Evolutionary conservation across 2,113 vertebrate genomes (phyloP), one percentile per base, ranked within the genome.

Genomic region (Oxyruncus cristatus): DNA sequence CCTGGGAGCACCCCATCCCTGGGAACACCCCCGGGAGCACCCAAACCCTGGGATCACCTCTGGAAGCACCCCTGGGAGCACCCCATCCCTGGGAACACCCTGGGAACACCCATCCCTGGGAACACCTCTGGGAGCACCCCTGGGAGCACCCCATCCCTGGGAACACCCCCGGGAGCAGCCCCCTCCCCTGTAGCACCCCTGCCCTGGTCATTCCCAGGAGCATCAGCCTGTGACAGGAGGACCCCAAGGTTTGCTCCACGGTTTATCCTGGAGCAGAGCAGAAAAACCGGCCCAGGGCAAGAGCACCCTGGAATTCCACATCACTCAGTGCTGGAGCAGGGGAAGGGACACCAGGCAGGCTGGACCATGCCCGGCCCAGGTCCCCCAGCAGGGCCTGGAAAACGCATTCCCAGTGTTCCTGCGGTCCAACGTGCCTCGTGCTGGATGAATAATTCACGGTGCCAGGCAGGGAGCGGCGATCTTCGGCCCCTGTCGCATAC

Each of bases 361-460:
- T 49, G 68, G 47, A 44, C 27, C 6, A 1, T 0, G 0, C 39
- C 42, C 11, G 21, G n/a, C 39, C 39, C 4, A 1, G 33, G 35
- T 55, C 2, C 1, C 13, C 50, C 53, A 81, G 58, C 28, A 73
- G 1, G 0, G 15, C 35, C 49, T 47, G 75, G 56, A 42, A 58
- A 72, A 18, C 8, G 21, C 2, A 4, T 35, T 6, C 35, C 35
- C 0, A 0, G 16, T 33, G 47, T 11, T 71, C 37, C 91, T 75
- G 67, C 8, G 47, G 11, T 27, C 41, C 55, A 59, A 5, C 63
- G 27, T 87, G 59, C 26, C 50, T 88, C 55, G 65, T 28, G 35
- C 39, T 66, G 55, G 81, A 77, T 89, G 39, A 77, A 81, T 76
- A 94, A 95, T 76, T 77, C 77, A 87, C 23, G 10, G 46, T 6